Evolutionary conservation across 2,888 invertebrate species (phyloP), one percentile per base, ranked within the genome.

Genomic region (Celastrina argiolus): DNA sequence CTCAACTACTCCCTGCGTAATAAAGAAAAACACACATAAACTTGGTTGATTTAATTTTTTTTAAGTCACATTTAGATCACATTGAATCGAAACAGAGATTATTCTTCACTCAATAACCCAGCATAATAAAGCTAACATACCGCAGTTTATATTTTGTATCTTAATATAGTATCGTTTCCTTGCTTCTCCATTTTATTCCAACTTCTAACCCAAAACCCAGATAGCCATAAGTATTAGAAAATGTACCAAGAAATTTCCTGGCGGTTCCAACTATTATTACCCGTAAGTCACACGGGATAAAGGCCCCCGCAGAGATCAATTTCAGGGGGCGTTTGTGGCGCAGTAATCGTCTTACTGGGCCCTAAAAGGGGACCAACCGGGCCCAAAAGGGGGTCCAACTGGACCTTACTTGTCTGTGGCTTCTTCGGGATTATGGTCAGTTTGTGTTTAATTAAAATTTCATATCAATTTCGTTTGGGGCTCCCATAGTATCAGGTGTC

Each of bases 211-310:
- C n/a, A 42, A 42, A 42, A 16, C 16, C 42, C 2, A 6, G 14
- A 42, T 18, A 45, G 45, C 18, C 10, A 18, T 2, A 18, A 45
- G 8, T 18, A 2, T 3, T 18, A 45, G 45, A n/a, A 34, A 58
- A 31, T 36, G 18, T 56, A 12, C 12, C 22, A 36, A 36, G 56
- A 56, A 56, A 56, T 18, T 31, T 36, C 18, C 36, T 16, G 18
- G n/a, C 34, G 6, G n/a, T n/a, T 28, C 28, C 28, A 31, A 31
- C 28, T 26, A 42, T 41, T 63, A 63, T 28, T 63, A 65, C 66
- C 66, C 70, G 72, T 75, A 74, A 74, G 73, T 74, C 71, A 74
- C 68, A 70, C 59, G 41, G 66, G 64, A 67, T 67, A 66, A 68
- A 69, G 67, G 66, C 56, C 51, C 64, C 34, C 65, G 22, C 36